These are phyloP conservation scores for Zophobas atratus DNA, from an alignment of 1,140 invertebrate species.

Conservation along the genomic window DNA sequence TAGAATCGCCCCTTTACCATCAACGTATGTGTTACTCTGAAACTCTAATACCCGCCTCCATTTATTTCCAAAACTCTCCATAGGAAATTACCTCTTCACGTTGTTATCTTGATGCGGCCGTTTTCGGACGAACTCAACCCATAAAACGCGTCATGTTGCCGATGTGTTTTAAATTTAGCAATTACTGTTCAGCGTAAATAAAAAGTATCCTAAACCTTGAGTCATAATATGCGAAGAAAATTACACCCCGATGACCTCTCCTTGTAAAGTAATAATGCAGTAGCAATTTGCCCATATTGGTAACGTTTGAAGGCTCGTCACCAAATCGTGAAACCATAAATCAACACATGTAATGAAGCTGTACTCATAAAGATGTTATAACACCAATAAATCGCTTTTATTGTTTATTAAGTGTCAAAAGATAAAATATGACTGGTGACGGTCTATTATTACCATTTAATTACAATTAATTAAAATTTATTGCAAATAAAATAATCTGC, in stretches of 20 bases:
- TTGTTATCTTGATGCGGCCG: constrained; percentile 17
- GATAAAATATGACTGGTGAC: constrained; percentile 15
- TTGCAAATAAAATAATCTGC: constrained; percentile 33
- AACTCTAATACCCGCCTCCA: constrained; percentile 19
- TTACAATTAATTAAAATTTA: constrained; percentile 42
- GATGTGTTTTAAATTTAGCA: constrained; percentile 25
- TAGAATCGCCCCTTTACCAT: too few species aligned
- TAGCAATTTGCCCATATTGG: constrained; percentile 21
- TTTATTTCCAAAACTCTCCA: constrained; percentile 7
- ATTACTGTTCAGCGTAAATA: neutral
- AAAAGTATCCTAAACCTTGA: constrained; percentile 10
- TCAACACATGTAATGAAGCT: constrained; percentile 38
- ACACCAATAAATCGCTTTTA: constrained; percentile 41
- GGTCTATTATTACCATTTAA: constrained; percentile 36
- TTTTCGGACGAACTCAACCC: constrained; percentile 8
- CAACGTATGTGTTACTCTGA: neutral
- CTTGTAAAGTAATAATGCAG: neutral
- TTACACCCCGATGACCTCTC: neutral
- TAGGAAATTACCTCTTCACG: constrained; percentile 7
- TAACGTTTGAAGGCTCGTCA: constrained; percentile 35
- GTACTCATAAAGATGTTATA: constrained; percentile 43
- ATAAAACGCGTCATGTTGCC: constrained; percentile 3
- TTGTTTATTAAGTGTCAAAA: constrained; percentile 42
- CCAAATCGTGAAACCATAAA: constrained; percentile 42
- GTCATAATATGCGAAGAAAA: neutral